Conservation (phyloP, 2,113 vertebrate genomes). For the Carassius auratus region DNA sequence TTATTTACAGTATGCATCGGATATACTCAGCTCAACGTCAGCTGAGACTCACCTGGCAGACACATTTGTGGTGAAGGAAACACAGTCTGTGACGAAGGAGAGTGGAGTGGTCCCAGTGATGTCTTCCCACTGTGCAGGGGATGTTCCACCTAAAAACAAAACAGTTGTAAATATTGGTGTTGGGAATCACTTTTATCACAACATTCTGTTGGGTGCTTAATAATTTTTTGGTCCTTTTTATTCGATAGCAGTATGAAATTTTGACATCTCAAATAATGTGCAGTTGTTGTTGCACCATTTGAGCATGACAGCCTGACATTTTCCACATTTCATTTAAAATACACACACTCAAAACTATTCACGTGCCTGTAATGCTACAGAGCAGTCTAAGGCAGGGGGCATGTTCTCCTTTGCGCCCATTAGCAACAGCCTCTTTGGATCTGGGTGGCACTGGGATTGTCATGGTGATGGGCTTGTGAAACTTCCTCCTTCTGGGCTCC, state of each 20-base stretch:
- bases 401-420: conserved; percentile 86
- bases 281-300: neutral
- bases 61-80: conserved; percentile 98
- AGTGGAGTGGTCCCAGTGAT: conserved; percentile 97
- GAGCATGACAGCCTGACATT: neutral
- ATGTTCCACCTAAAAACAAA: conserved; percentile 85
- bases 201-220: no score
- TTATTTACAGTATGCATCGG: no score
- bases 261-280: neutral
- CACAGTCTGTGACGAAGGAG: conserved; percentile 92
- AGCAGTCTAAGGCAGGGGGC: conserved; percentile 91
- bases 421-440: conserved; percentile 84
- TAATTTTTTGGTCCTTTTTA: no score
- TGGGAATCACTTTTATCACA: conserved; percentile 6
- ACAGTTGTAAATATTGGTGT: conserved; percentile 48
- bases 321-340: neutral
- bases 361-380: conserved; percentile 94
- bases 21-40: neutral
- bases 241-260: neutral
- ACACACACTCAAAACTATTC: neutral
- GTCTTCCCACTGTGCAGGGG: conserved; percentile 98
- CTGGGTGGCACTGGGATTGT: conserved; percentile 95
- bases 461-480: conserved; percentile 99
- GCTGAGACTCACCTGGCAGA: conserved; percentile 86
- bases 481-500: conserved; percentile 96